Evolutionary conservation across 2,888 invertebrate species (phyloP).

Genomic region (Chrysodeixis includens): DNA sequence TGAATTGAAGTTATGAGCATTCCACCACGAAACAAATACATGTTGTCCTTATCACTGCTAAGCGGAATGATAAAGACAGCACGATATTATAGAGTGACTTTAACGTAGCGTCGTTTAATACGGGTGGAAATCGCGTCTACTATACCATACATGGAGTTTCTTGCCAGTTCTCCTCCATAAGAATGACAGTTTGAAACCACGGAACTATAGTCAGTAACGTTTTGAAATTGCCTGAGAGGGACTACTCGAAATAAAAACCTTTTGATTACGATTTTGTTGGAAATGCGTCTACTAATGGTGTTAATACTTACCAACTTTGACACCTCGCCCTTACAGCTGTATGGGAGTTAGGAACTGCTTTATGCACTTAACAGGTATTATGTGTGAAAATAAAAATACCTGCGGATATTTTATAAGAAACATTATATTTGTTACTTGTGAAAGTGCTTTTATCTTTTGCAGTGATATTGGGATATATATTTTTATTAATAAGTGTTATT

Average conservation of each 20-base stretch:
- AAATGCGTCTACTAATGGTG: not conserved
- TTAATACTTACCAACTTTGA: constrained; percentile 19
- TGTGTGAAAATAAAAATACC: constrained; percentile 43
- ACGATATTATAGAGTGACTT: no score
- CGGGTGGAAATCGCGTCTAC: not conserved
- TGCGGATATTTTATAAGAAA: constrained; percentile 39
- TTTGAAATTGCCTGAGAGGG: no score
- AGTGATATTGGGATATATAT: not conserved
- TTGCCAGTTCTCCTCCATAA: no score
- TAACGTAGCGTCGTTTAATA: not conserved
- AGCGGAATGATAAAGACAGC: no score
- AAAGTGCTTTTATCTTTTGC: not conserved
- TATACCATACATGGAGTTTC: no score
- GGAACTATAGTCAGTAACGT: no score
- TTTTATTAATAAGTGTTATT: not conserved
- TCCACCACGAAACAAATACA: no score
- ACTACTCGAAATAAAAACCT: no score
- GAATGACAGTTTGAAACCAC: no score
- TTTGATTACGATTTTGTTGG: no score
- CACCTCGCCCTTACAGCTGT: constrained; percentile 22
- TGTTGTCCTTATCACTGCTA: no score
- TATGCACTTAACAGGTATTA: constrained; percentile 56
- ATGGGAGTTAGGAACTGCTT: constrained; percentile 44
- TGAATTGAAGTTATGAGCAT: no score
- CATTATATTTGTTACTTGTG: constrained; percentile 21